Evolutionary conservation across 2,888 invertebrate species (phyloP).

Genomic region (Tenthredo livida): DNA sequence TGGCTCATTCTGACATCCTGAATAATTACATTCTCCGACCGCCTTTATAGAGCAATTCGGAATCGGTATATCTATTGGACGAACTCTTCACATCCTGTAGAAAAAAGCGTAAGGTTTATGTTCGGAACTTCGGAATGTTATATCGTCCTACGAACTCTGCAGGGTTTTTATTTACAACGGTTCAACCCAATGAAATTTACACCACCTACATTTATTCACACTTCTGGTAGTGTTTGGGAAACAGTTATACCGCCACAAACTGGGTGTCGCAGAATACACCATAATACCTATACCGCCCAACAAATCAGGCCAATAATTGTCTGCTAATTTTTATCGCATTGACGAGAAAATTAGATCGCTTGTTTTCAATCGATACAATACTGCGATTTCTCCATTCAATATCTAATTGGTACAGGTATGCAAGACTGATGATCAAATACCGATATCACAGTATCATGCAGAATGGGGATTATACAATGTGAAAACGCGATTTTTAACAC

Average conservation of each 20-base stretch:
- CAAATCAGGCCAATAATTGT: neutral
- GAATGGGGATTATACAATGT: neutral
- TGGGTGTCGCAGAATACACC: neutral
- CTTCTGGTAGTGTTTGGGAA: neutral
- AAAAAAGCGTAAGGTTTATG: neutral
- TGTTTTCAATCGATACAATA: neutral
- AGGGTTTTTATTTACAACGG: neutral
- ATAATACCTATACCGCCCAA: neutral
- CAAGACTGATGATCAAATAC: neutral
- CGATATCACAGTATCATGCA: neutral
- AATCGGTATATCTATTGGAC: neutral
- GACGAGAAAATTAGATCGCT: neutral
- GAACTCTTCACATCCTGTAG: neutral
- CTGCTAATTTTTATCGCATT: neutral
- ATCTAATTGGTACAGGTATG: neutral
- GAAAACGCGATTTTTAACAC: neutral
- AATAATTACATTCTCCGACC: neutral
- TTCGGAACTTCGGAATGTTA: constrained; percentile 9
- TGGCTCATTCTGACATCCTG: neutral
- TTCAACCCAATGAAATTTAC: neutral
- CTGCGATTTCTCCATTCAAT: neutral
- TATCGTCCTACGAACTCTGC: neutral
- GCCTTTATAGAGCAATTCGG: neutral
- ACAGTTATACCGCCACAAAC: neutral
- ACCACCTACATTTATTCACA: neutral